phyloP scores from a whole-genome alignment of 1,140 invertebrate species.

The Bacillus rossius region DNA sequence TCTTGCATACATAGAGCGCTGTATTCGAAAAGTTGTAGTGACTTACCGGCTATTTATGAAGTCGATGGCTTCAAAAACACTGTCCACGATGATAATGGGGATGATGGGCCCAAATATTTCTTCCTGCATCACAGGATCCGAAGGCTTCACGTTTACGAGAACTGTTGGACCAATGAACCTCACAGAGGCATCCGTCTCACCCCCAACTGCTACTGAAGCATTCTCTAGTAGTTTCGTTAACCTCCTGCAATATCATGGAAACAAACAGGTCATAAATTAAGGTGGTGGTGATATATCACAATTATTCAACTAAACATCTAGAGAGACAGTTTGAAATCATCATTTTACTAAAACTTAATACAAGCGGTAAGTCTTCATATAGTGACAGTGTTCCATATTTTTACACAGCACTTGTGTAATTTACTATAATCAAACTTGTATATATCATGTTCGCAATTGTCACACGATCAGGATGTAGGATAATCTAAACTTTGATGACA shows the following conservation, averaged over 20 bases:
- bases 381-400: no score
- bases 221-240: conserved; percentile 51
- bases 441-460: no score
- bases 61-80: conserved; percentile 81
- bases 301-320: not conserved
- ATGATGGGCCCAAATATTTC: conserved; percentile 95
- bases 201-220: conserved; percentile 70
- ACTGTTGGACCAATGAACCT: conserved; percentile 82
- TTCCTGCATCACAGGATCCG: conserved; percentile 81
- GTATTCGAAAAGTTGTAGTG: no score
- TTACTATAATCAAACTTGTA: no score
- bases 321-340: no score
- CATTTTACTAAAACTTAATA: no score
- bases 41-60: conserved; percentile 66
- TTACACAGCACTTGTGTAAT: no score
- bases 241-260: conserved; percentile 47
- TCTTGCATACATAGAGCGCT: no score
- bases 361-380: no score
- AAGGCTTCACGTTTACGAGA: conserved; percentile 61
- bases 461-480: no score
- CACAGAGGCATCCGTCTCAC: conserved; percentile 64
- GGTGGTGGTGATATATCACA: not conserved
- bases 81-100: conserved; percentile 76
- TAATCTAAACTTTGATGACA: no score
- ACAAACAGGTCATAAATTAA: not conserved